Evolutionary conservation across 2,113 vertebrate species (phyloP).

Genomic region (Sceloporus undulatus): DNA sequence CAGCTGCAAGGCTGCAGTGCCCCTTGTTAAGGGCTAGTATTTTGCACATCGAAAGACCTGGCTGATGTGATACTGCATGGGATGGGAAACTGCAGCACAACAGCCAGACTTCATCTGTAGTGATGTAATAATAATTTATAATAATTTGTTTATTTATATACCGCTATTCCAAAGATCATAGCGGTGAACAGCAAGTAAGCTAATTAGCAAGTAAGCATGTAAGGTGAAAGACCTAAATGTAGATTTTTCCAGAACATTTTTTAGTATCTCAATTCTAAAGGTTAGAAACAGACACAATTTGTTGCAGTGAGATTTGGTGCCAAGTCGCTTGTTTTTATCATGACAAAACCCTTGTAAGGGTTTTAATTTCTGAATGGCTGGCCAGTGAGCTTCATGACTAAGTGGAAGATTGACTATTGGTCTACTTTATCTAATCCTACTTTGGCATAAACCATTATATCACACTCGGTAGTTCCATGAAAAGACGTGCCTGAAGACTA

Average conservation of each 20-base stretch:
- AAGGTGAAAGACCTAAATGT: background rate
- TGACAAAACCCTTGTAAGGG: background rate
- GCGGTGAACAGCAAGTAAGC: too few species aligned
- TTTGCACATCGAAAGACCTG: background rate
- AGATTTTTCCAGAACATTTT: background rate
- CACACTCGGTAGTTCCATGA: background rate
- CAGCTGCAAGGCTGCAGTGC: background rate
- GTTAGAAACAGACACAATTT: background rate
- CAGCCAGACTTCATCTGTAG: background rate
- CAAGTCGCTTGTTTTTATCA: background rate
- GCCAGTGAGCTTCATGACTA: background rate
- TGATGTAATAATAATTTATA: background rate
- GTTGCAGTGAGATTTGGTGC: background rate
- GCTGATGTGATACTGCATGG: background rate
- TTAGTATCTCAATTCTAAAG: background rate
- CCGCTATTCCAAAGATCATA: too few species aligned
- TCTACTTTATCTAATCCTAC: background rate
- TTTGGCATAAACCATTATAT: background rate
- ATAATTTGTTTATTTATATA: too few species aligned
- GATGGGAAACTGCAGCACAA: background rate
- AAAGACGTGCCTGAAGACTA: background rate
- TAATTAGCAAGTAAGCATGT: too few species aligned
- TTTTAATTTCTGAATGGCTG: background rate
- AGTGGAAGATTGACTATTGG: background rate
- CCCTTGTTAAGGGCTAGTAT: background rate